These are phyloP conservation scores for Papilio aristodemus DNA, from an alignment of 1,140 invertebrate species.

Conservation along the genomic window DNA sequence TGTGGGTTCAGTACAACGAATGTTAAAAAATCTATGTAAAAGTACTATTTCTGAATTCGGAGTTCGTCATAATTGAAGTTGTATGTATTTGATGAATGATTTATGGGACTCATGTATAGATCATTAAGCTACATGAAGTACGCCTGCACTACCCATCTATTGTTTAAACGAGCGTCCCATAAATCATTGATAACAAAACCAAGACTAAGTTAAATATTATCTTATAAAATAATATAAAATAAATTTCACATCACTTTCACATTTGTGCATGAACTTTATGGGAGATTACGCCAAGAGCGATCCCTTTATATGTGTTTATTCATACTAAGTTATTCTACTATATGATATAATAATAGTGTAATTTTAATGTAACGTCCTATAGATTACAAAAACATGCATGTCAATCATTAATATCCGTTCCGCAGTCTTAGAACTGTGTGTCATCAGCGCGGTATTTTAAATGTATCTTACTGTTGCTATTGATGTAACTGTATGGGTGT, in stretches of 20 bases:
- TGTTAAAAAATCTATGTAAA: slow-evolving; percentile 47
- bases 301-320: neutral
- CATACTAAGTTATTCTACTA: slow-evolving; percentile 11
- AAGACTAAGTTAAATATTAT: neutral
- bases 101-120: neutral
- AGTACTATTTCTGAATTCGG: slow-evolving; percentile 15
- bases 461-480: neutral
- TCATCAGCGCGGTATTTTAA: neutral
- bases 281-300: neutral
- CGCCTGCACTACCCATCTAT: no score
- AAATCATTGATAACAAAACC: neutral
- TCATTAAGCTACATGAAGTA: no score
- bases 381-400: slow-evolving; percentile 25
- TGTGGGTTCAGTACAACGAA: slow-evolving; percentile 75
- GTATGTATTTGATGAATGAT: neutral
- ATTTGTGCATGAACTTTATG: neutral
- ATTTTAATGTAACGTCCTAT: slow-evolving; percentile 23
- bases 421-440: neutral
- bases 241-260: neutral
- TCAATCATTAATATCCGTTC: neutral
- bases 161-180: neutral
- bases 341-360: slow-evolving; percentile 24
- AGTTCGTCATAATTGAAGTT: neutral
- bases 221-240: neutral
- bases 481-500: slow-evolving; percentile 17